phyloP scores from a whole-genome alignment of 1,140 invertebrate species.

The Drosophila navojoa region DNA sequence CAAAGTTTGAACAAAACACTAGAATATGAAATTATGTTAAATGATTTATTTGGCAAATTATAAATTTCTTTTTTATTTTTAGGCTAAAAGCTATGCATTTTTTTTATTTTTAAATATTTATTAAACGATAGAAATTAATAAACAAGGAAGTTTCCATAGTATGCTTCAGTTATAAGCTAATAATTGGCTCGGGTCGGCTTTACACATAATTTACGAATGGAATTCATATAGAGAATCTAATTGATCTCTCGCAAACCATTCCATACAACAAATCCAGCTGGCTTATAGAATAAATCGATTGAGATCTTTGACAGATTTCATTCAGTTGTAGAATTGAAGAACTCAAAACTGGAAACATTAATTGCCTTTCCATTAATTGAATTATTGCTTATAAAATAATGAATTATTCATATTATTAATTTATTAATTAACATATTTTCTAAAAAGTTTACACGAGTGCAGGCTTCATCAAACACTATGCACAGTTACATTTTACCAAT shows the following conservation, averaged over 20 bases:
- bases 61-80: neutral
- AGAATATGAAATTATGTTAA: slow-evolving; percentile 23
- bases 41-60: slow-evolving; percentile 29
- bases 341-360: slow-evolving; percentile 14
- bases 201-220: slow-evolving; percentile 17
- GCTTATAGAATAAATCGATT: slow-evolving; percentile 1
- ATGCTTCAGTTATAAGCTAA: slow-evolving; percentile 27
- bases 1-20: neutral
- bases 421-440: slow-evolving; percentile 66
- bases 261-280: slow-evolving; percentile 1
- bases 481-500: slow-evolving; percentile 71
- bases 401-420: slow-evolving; percentile 32
- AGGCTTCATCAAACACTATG: slow-evolving; percentile 44
- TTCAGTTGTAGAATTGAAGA: neutral
- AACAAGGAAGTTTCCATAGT: slow-evolving; percentile 5
- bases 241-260: slow-evolving; percentile 17
- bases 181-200: slow-evolving; percentile 49
- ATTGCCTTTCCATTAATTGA: slow-evolving; percentile 15
- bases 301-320: slow-evolving; percentile 1
- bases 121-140: neutral
- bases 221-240: neutral
- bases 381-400: slow-evolving; percentile 46
- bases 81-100: neutral
- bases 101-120: neutral
- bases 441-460: slow-evolving; percentile 71